Evolutionary conservation across 2,113 vertebrate species (phyloP).

Genomic region (Orthonyx spaldingii): DNA sequence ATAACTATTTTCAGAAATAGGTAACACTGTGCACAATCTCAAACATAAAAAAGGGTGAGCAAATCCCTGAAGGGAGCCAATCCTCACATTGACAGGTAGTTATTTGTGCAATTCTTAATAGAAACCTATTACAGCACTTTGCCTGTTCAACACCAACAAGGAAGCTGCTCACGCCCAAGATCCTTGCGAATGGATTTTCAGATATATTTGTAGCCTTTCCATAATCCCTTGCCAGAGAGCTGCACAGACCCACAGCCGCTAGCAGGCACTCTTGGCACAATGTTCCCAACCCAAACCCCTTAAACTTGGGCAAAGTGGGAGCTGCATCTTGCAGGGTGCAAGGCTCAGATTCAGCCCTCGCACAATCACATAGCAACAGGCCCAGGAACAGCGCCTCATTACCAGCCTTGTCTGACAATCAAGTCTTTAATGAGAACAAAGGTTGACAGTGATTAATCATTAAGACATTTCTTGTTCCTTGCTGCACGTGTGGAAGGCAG

Average conservation of each 20-base stretch:
- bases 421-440: constrained; percentile 74
- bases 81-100: neutral
- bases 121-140: neutral
- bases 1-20: neutral
- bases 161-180: neutral
- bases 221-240: neutral
- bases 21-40: neutral
- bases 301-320: neutral
- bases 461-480: constrained; percentile 68
- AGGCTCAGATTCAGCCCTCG: constrained; percentile 1
- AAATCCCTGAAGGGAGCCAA: neutral
- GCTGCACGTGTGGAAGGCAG: constrained; percentile 70
- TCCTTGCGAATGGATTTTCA: neutral
- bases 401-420: constrained; percentile 65
- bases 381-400: constrained; percentile 67
- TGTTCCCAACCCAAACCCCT: neutral
- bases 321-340: neutral
- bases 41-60: neutral
- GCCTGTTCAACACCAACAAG: neutral
- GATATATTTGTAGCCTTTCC: neutral
- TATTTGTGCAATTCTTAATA: neutral
- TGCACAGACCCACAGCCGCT: neutral
- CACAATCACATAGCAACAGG: constrained; percentile 67
- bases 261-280: constrained; percentile 29
- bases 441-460: constrained; percentile 78